phyloP scores from a whole-genome alignment of 2,797 vertebrate species.

The Pangasius sanitwongsei region DNA sequence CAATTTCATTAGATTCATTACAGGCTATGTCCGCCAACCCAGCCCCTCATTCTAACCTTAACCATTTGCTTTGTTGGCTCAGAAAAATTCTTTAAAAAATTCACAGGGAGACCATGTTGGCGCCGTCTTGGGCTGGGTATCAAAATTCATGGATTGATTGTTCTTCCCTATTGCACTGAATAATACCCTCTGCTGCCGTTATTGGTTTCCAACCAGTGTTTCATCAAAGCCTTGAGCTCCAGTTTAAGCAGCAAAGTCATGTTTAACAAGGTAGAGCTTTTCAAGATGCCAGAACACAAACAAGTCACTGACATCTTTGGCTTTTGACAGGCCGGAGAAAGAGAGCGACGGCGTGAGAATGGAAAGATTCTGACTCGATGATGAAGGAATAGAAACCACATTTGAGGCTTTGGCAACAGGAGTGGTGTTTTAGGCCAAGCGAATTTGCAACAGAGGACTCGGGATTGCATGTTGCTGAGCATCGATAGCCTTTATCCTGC shows the following conservation, averaged over 20 bases:
- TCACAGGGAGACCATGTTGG: constrained; percentile 7
- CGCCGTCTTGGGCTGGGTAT: constrained; percentile 23
- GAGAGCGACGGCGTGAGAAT: constrained; percentile 66
- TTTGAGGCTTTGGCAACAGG: constrained; percentile 75
- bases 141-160: constrained; percentile 7
- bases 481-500: constrained; percentile 63
- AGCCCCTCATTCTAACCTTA: background rate
- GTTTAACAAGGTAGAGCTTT: constrained; percentile 52
- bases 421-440: constrained; percentile 71
- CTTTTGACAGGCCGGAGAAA: constrained; percentile 56
- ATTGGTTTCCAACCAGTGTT: constrained; percentile 33
- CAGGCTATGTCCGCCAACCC: background rate
- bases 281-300: constrained; percentile 43
- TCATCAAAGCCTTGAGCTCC: constrained; percentile 37
- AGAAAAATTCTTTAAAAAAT: background rate
- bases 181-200: constrained; percentile 27
- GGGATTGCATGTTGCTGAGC: constrained; percentile 60
- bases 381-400: constrained; percentile 84
- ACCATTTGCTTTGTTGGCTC: constrained; percentile 18
- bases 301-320: constrained; percentile 47
- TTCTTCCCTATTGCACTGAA: constrained; percentile 22
- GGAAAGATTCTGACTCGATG: constrained; percentile 85
- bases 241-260: constrained; percentile 31
- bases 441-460: constrained; percentile 64
- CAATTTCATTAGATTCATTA: constrained; percentile 7